Conservation (phyloP, 2,797 vertebrate species). For the Paramormyrops hopkinsi region DNA sequence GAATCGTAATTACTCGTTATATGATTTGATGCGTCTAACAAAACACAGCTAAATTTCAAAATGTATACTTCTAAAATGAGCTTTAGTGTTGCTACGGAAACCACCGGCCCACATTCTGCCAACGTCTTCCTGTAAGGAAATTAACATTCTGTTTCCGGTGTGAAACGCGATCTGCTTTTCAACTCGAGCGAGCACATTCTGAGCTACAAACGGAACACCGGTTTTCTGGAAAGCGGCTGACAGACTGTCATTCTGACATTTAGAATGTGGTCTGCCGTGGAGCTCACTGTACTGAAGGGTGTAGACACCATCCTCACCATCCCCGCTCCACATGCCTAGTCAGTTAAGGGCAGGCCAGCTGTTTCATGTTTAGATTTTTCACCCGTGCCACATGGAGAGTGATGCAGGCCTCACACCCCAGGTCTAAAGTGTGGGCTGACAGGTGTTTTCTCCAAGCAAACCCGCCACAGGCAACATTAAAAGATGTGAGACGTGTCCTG, state of each 20-base stretch:
- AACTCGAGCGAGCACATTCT: neutral
- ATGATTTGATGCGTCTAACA: neutral
- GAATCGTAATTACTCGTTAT: neutral
- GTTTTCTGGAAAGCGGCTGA: neutral
- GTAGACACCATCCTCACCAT: neutral
- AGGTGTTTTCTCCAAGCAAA: neutral
- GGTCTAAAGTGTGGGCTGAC: neutral
- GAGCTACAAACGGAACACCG: neutral
- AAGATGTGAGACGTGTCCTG: neutral
- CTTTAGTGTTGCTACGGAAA: neutral
- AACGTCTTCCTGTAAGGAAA: neutral
- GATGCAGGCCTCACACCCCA: neutral
- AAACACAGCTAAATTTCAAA: neutral
- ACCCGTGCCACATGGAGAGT: neutral
- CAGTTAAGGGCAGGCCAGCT: neutral
- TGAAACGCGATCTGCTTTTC: neutral
- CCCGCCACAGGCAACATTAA: neutral
- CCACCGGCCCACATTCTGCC: neutral
- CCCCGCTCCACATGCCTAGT: neutral
- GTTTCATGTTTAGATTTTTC: neutral
- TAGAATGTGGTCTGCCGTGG: neutral
- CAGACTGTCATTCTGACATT: neutral
- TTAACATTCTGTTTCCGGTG: neutral
- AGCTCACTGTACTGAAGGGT: neutral
- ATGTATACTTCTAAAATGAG: neutral